These are phyloP conservation scores for Carcharodon carcharias DNA, from an alignment of 2,797 vertebrate genomes.

Conservation along the genomic window DNA sequence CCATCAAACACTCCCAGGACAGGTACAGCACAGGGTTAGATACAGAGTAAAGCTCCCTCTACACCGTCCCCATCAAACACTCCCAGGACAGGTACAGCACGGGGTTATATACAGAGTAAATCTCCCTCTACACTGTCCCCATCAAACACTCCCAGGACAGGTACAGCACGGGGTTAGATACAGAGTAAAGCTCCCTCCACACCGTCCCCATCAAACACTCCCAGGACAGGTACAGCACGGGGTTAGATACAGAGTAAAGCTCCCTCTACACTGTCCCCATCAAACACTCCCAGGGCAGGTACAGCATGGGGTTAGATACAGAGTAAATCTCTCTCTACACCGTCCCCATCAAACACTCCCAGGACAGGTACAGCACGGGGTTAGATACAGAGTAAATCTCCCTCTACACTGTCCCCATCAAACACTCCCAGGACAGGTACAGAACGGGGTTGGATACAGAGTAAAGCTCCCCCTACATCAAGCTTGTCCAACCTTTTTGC, in stretches of 20 bases:
- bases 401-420: neutral
- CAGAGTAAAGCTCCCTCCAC: neutral
- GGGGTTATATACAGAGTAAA: neutral
- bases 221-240: neutral
- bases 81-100: neutral
- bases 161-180: neutral
- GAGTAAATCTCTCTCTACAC: neutral
- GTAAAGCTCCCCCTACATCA: neutral
- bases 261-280: neutral
- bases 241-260: neutral
- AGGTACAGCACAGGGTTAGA: neutral
- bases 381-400: neutral
- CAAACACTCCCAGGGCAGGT: too few species aligned
- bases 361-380: neutral
- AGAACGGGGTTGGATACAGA: neutral
- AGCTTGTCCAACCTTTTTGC: too few species aligned
- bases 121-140: neutral
- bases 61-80: neutral
- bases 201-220: neutral
- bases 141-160: neutral
- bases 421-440: neutral
- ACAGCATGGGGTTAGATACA: neutral
- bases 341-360: neutral
- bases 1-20: neutral
- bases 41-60: neutral